Percentiles rank a stretch among this genome's conserved stretches.
Conservation (phyloP, 2,888 invertebrate species). For the Minunthozetes semirufus region DNA sequence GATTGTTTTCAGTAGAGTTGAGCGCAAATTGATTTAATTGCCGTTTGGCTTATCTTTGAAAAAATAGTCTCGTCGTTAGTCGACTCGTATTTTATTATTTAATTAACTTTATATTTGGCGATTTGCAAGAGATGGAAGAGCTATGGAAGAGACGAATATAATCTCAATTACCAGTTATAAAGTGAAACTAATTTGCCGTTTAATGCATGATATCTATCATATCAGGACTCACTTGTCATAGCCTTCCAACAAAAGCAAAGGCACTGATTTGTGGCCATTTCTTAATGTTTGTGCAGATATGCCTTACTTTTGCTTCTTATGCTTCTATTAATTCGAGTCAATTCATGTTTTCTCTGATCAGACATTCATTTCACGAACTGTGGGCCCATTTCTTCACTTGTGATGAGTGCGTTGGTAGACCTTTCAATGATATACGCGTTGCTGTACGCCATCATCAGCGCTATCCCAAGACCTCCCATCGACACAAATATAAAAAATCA, state of each 20-base stretch:
- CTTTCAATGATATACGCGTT: slow-evolving; percentile 5
- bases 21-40: slow-evolving; percentile 33
- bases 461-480: slow-evolving; percentile 19
- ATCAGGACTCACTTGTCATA: slow-evolving; percentile 19
- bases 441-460: background rate
- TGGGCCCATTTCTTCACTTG: slow-evolving; percentile 18
- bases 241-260: background rate
- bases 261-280: background rate
- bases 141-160: slow-evolving; percentile 19
- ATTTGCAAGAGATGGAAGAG: slow-evolving; percentile 11
- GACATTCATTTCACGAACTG: slow-evolving; percentile 25
- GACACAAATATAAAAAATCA: slow-evolving; percentile 25
- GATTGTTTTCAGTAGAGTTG: slow-evolving; percentile 24
- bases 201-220: slow-evolving; percentile 24
- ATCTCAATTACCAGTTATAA: slow-evolving; percentile 33
- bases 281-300: background rate
- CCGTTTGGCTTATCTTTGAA: slow-evolving; percentile 19
- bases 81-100: slow-evolving; percentile 25
- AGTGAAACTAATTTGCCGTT: slow-evolving; percentile 33
- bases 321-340: slow-evolving; percentile 4
- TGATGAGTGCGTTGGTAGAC: slow-evolving; percentile 20
- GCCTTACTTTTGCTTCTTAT: background rate
- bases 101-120: slow-evolving; percentile 30
- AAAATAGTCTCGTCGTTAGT: slow-evolving; percentile 25
- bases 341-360: slow-evolving; percentile 27